Percentiles rank a stretch among this genome's conserved stretches.
These are phyloP conservation scores for Virgularia gustaviana DNA, from an alignment of 92 coral and sea anemone species.

Conservation along the genomic window DNA sequence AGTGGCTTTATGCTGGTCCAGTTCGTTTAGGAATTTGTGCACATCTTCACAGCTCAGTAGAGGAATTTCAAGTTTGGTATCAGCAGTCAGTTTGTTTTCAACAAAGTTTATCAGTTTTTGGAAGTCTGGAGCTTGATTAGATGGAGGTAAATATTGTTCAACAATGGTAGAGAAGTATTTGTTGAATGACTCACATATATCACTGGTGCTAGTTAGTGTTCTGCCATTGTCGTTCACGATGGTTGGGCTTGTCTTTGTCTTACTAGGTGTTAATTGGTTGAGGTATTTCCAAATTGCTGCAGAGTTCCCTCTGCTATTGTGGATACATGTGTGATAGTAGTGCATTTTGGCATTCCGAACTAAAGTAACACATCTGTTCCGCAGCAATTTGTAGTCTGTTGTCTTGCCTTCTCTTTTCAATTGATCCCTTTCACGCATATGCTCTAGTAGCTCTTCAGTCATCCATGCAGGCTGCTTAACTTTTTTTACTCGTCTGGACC, in stretches of 20 bases:
- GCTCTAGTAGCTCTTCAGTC: conserved; percentile 10
- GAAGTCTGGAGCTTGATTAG: neutral
- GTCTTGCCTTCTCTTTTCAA: conserved; percentile 5
- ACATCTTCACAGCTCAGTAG: conserved; percentile 23
- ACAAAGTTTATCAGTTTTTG: conserved; percentile 13
- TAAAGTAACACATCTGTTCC: conserved; percentile 33
- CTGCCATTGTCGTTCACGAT: conserved; percentile 4
- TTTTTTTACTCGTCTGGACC: conserved; percentile 31
- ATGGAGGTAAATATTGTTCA: neutral
- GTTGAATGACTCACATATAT: conserved; percentile 29
- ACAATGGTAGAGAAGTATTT: conserved; percentile 31
- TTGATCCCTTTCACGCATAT: conserved; percentile 8
- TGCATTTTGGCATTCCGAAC: conserved; percentile 25
- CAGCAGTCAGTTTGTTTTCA: neutral
- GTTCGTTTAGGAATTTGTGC: neutral
- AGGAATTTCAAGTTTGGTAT: conserved; percentile 15
- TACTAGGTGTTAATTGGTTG: conserved; percentile 10
- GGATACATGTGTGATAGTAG: conserved; percentile 29
- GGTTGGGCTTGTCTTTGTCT: conserved; percentile 16
- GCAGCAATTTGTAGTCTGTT: conserved; percentile 2
- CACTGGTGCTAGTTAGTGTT: neutral
- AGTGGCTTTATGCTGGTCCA: conserved; percentile 38
- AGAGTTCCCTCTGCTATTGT: conserved; percentile 22
- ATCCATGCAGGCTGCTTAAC: conserved; percentile 33
- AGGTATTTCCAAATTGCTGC: conserved; percentile 31